Evolutionary conservation across 2,113 vertebrate species (phyloP), one percentile per base, ranked within the genome.

Genomic region (Pituophis catenifer): DNA sequence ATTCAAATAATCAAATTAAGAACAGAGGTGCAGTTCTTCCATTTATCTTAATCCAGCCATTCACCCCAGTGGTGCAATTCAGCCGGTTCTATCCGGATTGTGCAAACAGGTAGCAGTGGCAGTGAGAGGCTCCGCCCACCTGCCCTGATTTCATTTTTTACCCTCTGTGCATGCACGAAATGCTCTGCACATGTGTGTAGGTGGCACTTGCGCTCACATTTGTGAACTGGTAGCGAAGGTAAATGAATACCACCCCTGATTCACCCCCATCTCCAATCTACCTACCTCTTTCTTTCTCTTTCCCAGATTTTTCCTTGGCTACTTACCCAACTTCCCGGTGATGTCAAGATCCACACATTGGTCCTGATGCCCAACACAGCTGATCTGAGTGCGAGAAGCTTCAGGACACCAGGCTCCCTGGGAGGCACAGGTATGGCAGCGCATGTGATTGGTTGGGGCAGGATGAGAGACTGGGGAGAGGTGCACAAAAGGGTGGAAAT

Each of bases 401-500:
- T 44, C 65, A 24, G 90, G 93, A 50, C 93, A 94, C 93, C 93
- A 94, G 44, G 17, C 1, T 11, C 93, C 93, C 17, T 94, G 93
- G n/a, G 90, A 62, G 48, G 70, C 88, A 62, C 93, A 94, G 15
- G 87, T 89, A 6, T 92, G 93, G 29, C 93, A 94, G 38, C 87
- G 65, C 93, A 94, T 91, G 29, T 94, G 93, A 33, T 94, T 94
- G 55, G n/a, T 24, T 19, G 93, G 55, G 48, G 44, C 8, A 5
- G 55, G 90, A 21, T 65, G 87, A 50, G 93, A 89, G n/a, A 89
- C 90, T 94, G 70, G n/a, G 54, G 1, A 48, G 12, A 86, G 24
- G 53, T 1, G 3, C 8, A 44, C 75, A 3, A 54, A 62, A 44
- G 33, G 33, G 50, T 44, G 3, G 75, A 3, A 21, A 19, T 21